These are phyloP conservation scores for Eilema caniola DNA, from an alignment of 2,888 invertebrate genomes.

Conservation along the genomic window DNA sequence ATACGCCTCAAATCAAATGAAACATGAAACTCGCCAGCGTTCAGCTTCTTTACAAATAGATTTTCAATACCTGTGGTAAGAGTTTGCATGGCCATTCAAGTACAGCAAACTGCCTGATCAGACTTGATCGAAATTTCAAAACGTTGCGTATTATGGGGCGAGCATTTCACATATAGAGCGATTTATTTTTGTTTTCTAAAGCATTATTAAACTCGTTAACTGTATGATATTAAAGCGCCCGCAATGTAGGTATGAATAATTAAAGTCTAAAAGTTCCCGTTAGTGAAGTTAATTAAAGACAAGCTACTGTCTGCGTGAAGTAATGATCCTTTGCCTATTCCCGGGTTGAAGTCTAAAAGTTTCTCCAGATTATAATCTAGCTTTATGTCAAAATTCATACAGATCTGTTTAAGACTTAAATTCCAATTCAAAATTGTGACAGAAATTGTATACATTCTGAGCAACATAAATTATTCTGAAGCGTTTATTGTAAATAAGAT, in stretches of 20 bases:
- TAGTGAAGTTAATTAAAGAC: too few relatives aligned
- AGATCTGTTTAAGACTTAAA: not conserved
- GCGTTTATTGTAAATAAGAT: not conserved
- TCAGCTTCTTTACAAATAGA: conserved; percentile 43
- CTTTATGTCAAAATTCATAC: too few relatives aligned
- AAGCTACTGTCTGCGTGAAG: too few relatives aligned
- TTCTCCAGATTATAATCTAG: too few relatives aligned
- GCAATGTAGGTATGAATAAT: too few relatives aligned
- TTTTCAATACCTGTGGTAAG: conserved; percentile 35
- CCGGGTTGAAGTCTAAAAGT: too few relatives aligned
- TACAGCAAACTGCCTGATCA: not conserved
- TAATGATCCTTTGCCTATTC: too few relatives aligned
- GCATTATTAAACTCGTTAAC: too few relatives aligned
- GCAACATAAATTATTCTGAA: not conserved
- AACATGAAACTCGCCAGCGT: conserved; percentile 67
- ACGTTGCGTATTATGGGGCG: not conserved
- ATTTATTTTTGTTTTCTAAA: too few relatives aligned
- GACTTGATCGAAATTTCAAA: not conserved
- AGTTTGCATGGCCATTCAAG: not conserved
- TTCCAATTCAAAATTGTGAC: not conserved
- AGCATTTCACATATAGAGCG: not conserved
- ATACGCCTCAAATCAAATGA: conserved; percentile 76
- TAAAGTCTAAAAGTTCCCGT: too few relatives aligned
- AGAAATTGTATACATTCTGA: not conserved
- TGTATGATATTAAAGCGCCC: too few relatives aligned